A percentile compares a stretch with the other conserved stretches of the same genome.
phyloP scores from a whole-genome alignment of 2,113 vertebrate species.

The Chlorodrepanis virens region DNA sequence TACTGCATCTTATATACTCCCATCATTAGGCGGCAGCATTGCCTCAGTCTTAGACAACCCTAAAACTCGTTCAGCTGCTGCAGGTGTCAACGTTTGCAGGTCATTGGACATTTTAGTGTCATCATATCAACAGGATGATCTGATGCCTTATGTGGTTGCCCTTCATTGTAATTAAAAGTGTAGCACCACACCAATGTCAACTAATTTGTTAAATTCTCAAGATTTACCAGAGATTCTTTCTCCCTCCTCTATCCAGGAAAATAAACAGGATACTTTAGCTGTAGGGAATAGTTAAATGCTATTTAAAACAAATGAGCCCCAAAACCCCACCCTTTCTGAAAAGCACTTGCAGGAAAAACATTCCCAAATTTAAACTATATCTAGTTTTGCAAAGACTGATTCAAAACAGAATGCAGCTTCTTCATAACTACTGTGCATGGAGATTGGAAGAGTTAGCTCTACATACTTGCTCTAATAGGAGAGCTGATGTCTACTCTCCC shows the following conservation, averaged over 20 bases:
- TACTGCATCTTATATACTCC: background rate
- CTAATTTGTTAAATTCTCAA: background rate
- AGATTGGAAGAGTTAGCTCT: background rate
- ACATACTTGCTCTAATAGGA: background rate
- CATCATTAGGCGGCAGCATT: slow-evolving; percentile 58
- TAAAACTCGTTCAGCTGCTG: background rate
- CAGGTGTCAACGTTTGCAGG: background rate
- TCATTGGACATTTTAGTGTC: background rate
- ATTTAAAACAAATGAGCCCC: background rate
- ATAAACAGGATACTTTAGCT: background rate
- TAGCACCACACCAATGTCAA: background rate
- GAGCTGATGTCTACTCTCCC: fast-evolving
- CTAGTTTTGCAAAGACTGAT: background rate
- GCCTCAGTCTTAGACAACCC: background rate
- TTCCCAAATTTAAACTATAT: background rate
- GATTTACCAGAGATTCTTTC: background rate
- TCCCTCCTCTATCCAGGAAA: background rate
- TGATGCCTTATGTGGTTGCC: background rate
- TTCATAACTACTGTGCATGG: background rate
- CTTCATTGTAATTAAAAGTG: background rate
- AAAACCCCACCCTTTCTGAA: fast-evolving
- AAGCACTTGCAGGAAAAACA: background rate
- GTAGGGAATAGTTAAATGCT: background rate
- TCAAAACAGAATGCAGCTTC: background rate
- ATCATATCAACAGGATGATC: background rate